phyloP scores from a whole-genome alignment of 2,888 invertebrate genomes.

The Tachina fera region DNA sequence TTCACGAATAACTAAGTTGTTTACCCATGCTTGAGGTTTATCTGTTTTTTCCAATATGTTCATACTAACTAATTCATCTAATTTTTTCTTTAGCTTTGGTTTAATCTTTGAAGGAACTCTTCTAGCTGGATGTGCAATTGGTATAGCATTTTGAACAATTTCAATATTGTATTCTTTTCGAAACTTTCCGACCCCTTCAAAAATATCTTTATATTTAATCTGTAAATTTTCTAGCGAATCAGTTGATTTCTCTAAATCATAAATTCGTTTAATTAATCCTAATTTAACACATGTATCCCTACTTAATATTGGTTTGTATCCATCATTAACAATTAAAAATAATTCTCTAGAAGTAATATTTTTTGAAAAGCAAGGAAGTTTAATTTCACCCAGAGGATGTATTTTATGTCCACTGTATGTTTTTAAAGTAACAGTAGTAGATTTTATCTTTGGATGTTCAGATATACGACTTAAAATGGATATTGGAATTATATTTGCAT shows the following conservation, averaged over 20 bases:
- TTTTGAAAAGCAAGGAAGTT: neutral
- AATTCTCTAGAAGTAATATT: no score
- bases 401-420: no score
- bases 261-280: neutral
- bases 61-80: neutral
- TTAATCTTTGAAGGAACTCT: slow-evolving; percentile 14
- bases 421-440: no score
- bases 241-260: slow-evolving; percentile 3
- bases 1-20: slow-evolving; percentile 1
- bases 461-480: neutral
- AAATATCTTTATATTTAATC: neutral
- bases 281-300: slow-evolving; percentile 13
- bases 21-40: slow-evolving; percentile 11
- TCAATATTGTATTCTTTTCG: no score
- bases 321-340: no score
- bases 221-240: neutral
- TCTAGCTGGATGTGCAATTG: slow-evolving; percentile 7
- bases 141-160: neutral
- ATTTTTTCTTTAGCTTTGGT: slow-evolving; percentile 3
- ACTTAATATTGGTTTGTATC: neutral
- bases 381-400: no score
- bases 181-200: no score
- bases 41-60: slow-evolving; percentile 8
- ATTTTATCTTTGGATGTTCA: neutral
- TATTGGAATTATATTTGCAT: slow-evolving; percentile 17